phyloP scores from a whole-genome alignment of 2,113 vertebrate species.

The Lepus timidus region DNA sequence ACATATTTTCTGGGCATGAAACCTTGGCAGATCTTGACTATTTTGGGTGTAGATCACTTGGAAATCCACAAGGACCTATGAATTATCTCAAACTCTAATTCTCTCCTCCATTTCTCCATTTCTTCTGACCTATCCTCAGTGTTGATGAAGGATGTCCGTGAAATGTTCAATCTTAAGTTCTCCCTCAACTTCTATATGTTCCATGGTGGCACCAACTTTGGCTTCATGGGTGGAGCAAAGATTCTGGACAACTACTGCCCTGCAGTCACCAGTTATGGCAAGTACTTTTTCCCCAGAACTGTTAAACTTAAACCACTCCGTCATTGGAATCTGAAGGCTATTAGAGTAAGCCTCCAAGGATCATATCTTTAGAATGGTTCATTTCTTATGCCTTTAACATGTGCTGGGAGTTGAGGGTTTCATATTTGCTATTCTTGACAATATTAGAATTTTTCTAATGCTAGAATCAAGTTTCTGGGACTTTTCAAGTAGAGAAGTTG shows the following conservation, averaged over 20 bases:
- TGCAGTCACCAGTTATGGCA: slow-evolving; percentile 94
- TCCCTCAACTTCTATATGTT: slow-evolving; percentile 97
- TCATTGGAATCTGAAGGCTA: background rate
- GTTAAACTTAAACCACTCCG: background rate
- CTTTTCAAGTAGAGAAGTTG: background rate
- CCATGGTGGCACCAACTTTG: slow-evolving; percentile 95
- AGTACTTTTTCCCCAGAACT: slow-evolving; percentile 74
- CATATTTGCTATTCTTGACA: background rate
- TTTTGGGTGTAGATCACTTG: background rate
- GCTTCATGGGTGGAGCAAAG: slow-evolving; percentile 93
- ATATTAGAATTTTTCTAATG: background rate
- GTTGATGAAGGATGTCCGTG: slow-evolving; percentile 89
- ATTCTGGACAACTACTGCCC: slow-evolving; percentile 89
- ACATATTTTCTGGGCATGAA: background rate
- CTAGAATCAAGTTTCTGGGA: background rate
- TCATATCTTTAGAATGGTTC: background rate
- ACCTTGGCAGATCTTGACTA: background rate
- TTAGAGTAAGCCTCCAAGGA: background rate
- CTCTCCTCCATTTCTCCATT: background rate
- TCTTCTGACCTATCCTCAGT: slow-evolving; percentile 84
- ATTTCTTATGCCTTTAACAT: background rate
- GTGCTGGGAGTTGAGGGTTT: background rate
- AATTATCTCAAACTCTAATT: background rate
- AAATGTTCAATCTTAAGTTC: slow-evolving; percentile 89
- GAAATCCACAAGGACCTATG: background rate